Evolutionary conservation across 1,140 invertebrate genomes (phyloP).

Genomic region (Eupeodes corollae): DNA sequence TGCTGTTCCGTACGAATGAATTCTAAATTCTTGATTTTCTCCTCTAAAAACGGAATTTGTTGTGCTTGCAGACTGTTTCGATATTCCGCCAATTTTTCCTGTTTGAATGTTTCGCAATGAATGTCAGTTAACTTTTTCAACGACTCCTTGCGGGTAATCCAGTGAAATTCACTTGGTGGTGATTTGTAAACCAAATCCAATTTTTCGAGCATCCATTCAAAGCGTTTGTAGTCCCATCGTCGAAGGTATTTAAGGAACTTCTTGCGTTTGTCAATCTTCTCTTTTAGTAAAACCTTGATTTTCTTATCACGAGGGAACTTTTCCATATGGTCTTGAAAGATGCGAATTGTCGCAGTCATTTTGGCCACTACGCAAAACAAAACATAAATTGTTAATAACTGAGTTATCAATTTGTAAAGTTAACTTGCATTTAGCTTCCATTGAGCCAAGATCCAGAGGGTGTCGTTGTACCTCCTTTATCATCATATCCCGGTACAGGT

Average conservation of each 20-base stretch:
- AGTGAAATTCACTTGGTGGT: conserved; percentile 42
- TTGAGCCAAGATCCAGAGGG: conserved; percentile 41
- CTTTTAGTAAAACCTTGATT: conserved; percentile 48
- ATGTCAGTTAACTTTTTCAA: conserved; percentile 50
- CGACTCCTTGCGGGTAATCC: conserved; percentile 54
- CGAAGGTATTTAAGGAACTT: conserved; percentile 57
- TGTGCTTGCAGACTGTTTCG: conserved; percentile 48
- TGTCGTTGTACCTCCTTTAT: conserved; percentile 45
- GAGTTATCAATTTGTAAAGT: background rate
- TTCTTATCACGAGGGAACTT: conserved; percentile 40
- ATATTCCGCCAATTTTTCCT: conserved; percentile 52
- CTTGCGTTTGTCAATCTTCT: conserved; percentile 64
- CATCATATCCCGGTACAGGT: conserved; percentile 35
- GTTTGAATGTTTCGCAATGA: conserved; percentile 53
- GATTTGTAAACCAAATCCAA: conserved; percentile 66
- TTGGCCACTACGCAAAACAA: conserved; percentile 39
- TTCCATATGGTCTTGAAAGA: conserved; percentile 42
- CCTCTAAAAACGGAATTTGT: conserved; percentile 53
- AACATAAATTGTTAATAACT: background rate
- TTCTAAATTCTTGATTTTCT: conserved; percentile 48
- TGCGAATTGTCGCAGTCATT: conserved; percentile 44
- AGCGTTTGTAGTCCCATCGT: conserved; percentile 66
- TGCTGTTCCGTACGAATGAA: conserved; percentile 62
- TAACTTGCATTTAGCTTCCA: conserved; percentile 44
- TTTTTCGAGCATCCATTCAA: conserved; percentile 75